These are phyloP conservation scores for Phortica okadai DNA, from an alignment of 2,888 invertebrate genomes.

Conservation along the genomic window DNA sequence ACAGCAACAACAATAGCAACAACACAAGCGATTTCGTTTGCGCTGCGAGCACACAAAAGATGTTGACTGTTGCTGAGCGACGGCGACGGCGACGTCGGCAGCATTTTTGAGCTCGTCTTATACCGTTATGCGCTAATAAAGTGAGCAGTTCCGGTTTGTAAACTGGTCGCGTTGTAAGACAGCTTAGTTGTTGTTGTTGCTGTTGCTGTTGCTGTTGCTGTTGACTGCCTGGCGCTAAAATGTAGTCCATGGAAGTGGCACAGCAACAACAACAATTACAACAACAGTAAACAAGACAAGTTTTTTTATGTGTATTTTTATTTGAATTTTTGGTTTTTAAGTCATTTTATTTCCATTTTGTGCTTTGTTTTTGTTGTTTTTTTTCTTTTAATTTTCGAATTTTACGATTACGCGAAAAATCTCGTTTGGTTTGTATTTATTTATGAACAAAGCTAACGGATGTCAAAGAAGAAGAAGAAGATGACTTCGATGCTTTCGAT, in stretches of 20 bases:
- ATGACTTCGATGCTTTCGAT: background rate
- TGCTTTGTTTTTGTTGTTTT: background rate
- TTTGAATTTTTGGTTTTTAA: background rate
- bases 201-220: constrained; percentile 2
- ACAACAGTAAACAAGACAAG: constrained; percentile 21
- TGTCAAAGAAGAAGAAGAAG: no score
- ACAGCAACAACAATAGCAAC: constrained; percentile 19
- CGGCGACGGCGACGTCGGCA: background rate
- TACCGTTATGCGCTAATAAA: constrained; percentile 62
- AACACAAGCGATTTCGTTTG: background rate
- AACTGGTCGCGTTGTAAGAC: constrained; percentile 32
- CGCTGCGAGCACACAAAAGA: background rate
- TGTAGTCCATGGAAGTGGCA: constrained; percentile 59
- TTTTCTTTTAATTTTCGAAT: background rate
- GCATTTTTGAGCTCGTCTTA: constrained; percentile 6
- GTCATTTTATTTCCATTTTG: background rate
- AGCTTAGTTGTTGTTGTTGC: background rate
- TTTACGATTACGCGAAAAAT: no score
- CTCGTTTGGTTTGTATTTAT: no score
- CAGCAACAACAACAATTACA: constrained; percentile 35
- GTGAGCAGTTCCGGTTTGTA: constrained; percentile 64
- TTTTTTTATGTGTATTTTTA: constrained; percentile 2
- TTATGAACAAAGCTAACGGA: no score
- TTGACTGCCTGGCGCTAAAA: constrained; percentile 1
- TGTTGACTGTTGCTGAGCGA: constrained; percentile 1